Evolutionary conservation across 2,113 vertebrate species (phyloP), one percentile per base, ranked within the genome.

Genomic region (Rhea americana): DNA sequence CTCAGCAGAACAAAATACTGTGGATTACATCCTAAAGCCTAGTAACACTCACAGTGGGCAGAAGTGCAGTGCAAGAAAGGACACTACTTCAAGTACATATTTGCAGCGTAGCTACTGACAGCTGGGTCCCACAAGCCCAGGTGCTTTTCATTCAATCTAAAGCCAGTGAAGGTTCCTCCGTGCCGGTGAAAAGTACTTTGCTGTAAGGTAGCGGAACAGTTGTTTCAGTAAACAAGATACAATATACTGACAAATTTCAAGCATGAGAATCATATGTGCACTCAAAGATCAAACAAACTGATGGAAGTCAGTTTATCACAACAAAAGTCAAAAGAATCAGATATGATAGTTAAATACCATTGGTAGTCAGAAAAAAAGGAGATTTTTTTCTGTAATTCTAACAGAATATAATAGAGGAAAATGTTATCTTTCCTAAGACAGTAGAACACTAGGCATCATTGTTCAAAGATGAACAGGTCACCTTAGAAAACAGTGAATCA

Each of bases 1-100:
- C 47, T 80, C 85, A 85, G 41, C 53, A 59, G 0, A 1, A n/a
- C 43, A 45, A 83, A 58, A 68, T 45, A 55, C 67, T 14, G 1
- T 18, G 39, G 45, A 48, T n/a, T 45, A 48, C 2, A 13, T 66
- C 75, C 67, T 67, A 77, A 39, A 71, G 48, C 50, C 45, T 3
- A 22, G 19, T 7, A 82, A 37, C 21, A 43, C 1, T 32, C 1
- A 0, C 1, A 61, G 78, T 0, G 12, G 20, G 24, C 25, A 59
- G 41, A 35, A 65, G 73, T 0, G 4, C 11, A 37, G 17, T 2
- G 30, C 48, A 2, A 3, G n/a, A 28, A 43, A 78, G 43, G 25
- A 32, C 0, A 75, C 9, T 50, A 10, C 11, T 20, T 22, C 67
- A 79, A 51, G 39, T 3, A 41, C 39, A 76, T 0, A 30, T 79